phyloP scores from a whole-genome alignment of 2,113 vertebrate genomes.

The Plecturocebus donacophilus region DNA sequence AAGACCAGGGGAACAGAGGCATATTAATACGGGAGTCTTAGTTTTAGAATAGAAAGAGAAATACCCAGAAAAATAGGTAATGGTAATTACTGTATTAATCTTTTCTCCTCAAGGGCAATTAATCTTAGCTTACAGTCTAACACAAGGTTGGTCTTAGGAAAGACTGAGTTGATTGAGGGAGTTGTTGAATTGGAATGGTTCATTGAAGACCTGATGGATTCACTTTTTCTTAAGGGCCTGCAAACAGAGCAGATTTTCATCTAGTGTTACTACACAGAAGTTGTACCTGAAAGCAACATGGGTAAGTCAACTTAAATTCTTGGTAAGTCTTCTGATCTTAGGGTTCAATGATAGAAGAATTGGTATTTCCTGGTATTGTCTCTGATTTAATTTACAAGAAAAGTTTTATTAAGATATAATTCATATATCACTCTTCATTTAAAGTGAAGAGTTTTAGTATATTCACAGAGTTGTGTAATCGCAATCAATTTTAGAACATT shows the following conservation, averaged over 20 bases:
- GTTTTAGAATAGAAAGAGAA: not conserved
- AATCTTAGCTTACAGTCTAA: constrained; percentile 35
- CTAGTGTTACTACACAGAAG: not conserved
- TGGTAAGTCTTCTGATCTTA: not conserved
- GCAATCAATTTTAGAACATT: constrained; percentile 22
- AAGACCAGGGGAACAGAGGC: not conserved
- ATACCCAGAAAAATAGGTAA: constrained; percentile 18
- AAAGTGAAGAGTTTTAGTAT: not conserved
- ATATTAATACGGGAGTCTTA: not conserved
- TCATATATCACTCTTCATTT: not conserved
- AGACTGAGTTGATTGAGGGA: not conserved
- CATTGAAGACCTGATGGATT: not conserved
- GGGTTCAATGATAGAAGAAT: not conserved
- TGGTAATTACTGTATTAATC: not conserved
- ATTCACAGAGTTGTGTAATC: not conserved
- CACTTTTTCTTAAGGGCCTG: not conserved
- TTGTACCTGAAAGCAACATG: not conserved
- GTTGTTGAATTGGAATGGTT: constrained; percentile 14
- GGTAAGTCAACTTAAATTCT: not conserved
- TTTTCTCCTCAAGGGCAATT: not conserved
- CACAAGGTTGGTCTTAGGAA: not conserved
- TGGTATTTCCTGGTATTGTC: not conserved
- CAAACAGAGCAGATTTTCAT: not conserved
- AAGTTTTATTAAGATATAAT: constrained; percentile 18
- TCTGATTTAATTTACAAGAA: not conserved